Percentiles rank a stretch among this genome's conserved stretches.
These are phyloP conservation scores for Tokudaia muenninki DNA, from an alignment of 2,797 vertebrate genomes.

Conservation along the genomic window DNA sequence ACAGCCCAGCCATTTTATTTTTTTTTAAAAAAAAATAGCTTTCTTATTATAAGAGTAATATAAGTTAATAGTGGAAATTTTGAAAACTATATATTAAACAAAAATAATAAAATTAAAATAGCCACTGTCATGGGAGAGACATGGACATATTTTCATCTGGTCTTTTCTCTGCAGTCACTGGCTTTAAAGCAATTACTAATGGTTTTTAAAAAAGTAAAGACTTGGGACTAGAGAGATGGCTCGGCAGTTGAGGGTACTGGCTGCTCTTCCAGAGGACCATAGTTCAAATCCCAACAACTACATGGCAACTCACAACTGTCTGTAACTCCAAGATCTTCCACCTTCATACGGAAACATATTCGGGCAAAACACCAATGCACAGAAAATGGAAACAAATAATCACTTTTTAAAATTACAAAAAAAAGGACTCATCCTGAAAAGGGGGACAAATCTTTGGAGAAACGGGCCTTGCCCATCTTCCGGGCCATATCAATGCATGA, in stretches of 20 bases:
- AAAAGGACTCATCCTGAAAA: too few species aligned
- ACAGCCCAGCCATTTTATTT: neutral
- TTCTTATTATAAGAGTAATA: neutral
- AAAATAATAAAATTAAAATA: slow-evolving; percentile 5
- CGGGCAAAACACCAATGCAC: neutral
- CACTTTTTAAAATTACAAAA: neutral
- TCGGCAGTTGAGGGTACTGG: neutral
- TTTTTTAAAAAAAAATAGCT: neutral
- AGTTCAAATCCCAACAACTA: neutral
- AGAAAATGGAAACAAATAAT: neutral
- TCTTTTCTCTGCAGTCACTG: neutral
- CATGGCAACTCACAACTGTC: neutral
- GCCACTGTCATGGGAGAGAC: neutral
- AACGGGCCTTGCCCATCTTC: neutral
- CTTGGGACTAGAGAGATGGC: neutral
- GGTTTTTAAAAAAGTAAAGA: neutral
- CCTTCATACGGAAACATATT: neutral
- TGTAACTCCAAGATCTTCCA: too few species aligned
- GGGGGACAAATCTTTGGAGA: neutral
- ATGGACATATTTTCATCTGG: neutral
- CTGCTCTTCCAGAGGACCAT: neutral
- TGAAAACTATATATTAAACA: slow-evolving; percentile 22
- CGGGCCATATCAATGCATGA: neutral
- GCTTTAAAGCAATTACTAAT: neutral
- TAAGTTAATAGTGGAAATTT: neutral